Percentiles rank a stretch among this genome's conserved stretches.
phyloP scores from a whole-genome alignment of 64 coral and sea anemone genomes.

The Dendronephthya gigantea region DNA sequence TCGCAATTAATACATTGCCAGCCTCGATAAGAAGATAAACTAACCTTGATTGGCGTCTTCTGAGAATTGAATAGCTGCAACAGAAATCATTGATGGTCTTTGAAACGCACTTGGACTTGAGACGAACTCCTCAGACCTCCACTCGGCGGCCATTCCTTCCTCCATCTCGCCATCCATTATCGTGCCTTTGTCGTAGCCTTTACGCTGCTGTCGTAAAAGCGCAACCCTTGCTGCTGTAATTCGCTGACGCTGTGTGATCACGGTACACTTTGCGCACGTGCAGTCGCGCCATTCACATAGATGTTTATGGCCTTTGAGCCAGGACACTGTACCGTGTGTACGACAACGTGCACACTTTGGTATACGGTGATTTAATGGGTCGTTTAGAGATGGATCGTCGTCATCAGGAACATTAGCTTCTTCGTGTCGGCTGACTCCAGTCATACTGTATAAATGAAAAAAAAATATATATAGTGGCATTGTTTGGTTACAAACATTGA shows the following conservation, averaged over 20 bases:
- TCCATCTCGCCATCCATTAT: constrained; percentile 26
- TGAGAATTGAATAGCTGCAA: constrained; percentile 32
- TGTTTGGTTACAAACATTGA: too few species aligned
- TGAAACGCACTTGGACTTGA: constrained; percentile 44
- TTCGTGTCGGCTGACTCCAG: neutral
- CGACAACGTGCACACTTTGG: constrained; percentile 93
- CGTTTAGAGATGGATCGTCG: neutral
- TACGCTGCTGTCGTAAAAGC: constrained; percentile 77
- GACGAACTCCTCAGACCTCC: neutral
- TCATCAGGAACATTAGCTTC: neutral
- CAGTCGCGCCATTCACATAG: constrained; percentile 80
- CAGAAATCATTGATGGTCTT: constrained; percentile 72
- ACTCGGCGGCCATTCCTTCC: constrained; percentile 3
- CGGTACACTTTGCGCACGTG: constrained; percentile 69
- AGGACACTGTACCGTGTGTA: constrained; percentile 72
- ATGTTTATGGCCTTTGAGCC: constrained; percentile 93
- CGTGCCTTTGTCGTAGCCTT: constrained; percentile 35
- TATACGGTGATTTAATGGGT: constrained; percentile 70
- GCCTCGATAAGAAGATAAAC: neutral
- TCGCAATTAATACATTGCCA: too few species aligned
- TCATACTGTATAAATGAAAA: neutral
- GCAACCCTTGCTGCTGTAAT: constrained; percentile 83
- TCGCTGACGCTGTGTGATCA: constrained; percentile 79
- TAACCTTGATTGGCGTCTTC: constrained; percentile 39
- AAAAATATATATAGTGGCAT: too few species aligned